These are phyloP conservation scores for Cheumatopsyche charites DNA, from an alignment of 1,140 invertebrate species.

Conservation along the genomic window DNA sequence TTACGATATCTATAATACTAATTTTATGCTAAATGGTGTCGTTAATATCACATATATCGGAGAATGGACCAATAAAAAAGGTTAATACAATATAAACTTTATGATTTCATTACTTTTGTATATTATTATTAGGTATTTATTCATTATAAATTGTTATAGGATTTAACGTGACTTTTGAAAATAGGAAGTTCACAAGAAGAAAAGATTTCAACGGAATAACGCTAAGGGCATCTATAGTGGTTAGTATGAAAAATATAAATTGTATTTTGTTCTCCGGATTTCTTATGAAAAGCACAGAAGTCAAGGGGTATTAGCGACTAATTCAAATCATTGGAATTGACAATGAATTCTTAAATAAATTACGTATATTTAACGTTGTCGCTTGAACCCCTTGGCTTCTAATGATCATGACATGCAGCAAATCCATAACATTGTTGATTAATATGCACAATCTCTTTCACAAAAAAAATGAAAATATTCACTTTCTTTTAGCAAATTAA, in stretches of 20 bases:
- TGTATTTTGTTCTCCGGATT: too few species aligned
- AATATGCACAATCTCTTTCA: too few species aligned
- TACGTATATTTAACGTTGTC: too few species aligned
- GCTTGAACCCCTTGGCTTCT: too few species aligned
- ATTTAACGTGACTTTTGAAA: background rate
- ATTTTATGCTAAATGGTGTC: conserved; percentile 23
- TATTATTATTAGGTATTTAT: conserved; percentile 1
- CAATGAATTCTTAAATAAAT: too few species aligned
- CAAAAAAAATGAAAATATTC: too few species aligned
- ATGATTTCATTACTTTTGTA: background rate
- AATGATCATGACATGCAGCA: too few species aligned
- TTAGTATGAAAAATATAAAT: conserved; percentile 8
- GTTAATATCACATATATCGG: conserved; percentile 29
- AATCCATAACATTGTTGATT: too few species aligned
- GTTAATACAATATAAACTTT: background rate
- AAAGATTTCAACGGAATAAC: background rate
- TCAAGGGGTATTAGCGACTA: too few species aligned
- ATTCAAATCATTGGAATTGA: too few species aligned
- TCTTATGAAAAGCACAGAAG: too few species aligned
- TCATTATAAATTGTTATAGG: background rate
- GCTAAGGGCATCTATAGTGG: background rate
- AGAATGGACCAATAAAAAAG: conserved; percentile 30
- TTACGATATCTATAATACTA: conserved; percentile 37
- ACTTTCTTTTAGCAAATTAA: too few species aligned
- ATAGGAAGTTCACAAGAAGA: background rate